A percentile compares a stretch with the other conserved stretches of the same genome.
phyloP scores from a whole-genome alignment of 2,797 vertebrate species.

The Alectoris magna region DNA sequence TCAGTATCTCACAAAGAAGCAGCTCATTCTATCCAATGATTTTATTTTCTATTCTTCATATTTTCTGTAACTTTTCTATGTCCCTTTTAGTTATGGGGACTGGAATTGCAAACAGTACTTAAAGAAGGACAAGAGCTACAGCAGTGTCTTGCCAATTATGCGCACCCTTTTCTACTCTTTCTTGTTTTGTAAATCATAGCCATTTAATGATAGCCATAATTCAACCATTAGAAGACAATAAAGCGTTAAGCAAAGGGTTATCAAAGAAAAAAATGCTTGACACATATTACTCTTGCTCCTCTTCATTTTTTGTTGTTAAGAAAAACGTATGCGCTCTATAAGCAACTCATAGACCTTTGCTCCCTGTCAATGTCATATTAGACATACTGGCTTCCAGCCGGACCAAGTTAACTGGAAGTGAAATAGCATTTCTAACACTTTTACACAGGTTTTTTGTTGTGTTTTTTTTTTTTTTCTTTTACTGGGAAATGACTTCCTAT shows the following conservation, averaged over 20 bases:
- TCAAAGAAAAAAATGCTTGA: neutral
- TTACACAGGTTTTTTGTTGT: constrained; percentile 39
- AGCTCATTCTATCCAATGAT: neutral
- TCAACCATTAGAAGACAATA: neutral
- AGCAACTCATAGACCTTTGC: neutral
- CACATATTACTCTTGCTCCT: neutral
- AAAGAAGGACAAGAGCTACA: neutral
- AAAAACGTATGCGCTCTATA: neutral
- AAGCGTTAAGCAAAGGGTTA: neutral
- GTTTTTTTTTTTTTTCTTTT: constrained; percentile 17
- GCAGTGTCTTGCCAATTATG: neutral
- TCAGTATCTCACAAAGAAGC: neutral
- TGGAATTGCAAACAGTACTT: neutral
- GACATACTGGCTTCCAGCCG: constrained; percentile 19
- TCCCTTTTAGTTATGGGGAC: neutral
- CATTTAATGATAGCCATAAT: neutral
- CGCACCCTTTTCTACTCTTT: neutral
- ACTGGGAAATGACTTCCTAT: neutral
- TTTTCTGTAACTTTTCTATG: neutral
- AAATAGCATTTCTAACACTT: constrained; percentile 44
- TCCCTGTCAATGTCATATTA: neutral
- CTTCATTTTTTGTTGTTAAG: neutral
- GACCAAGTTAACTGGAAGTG: constrained; percentile 18
- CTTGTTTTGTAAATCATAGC: neutral
- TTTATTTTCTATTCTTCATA: neutral